These are phyloP conservation scores for Apogon talboti DNA, from an alignment of 2,797 vertebrate genomes.

Conservation along the genomic window DNA sequence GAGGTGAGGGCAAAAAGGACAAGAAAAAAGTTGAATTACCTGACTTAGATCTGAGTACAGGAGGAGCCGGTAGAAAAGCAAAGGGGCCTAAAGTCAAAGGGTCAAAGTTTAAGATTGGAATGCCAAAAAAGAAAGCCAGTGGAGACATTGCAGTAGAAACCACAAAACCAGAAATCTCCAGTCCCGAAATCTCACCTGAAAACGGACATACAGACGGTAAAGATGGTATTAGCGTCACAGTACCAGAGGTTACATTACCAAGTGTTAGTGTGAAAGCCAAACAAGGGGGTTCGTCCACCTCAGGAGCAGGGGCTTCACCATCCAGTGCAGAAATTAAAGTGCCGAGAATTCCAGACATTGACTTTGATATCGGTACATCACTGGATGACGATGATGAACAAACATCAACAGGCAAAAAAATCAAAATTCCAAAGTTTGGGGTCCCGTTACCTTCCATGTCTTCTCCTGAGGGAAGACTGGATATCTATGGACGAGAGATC, in stretches of 20 bases:
- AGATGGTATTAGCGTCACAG: conserved; percentile 19
- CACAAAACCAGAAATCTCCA: conserved; percentile 71
- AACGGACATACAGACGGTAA: conserved; percentile 57
- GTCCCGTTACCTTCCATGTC: conserved; percentile 78
- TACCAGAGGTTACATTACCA: conserved; percentile 44
- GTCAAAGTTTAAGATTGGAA: conserved; percentile 80
- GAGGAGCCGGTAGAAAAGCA: conserved; percentile 52
- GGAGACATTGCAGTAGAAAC: conserved; percentile 46
- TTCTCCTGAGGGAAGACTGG: conserved; percentile 65
- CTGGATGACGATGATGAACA: conserved; percentile 51
- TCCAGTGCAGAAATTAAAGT: conserved; percentile 57
- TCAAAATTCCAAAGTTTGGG: conserved; percentile 86
- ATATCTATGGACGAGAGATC: conserved; percentile 69
- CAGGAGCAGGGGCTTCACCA: conserved; percentile 19
- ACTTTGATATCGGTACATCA: conserved; percentile 78
- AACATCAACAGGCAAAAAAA: conserved; percentile 70
- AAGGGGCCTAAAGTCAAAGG: conserved; percentile 80
- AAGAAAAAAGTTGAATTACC: conserved; percentile 73
- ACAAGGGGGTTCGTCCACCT: conserved; percentile 19
- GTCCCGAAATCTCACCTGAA: conserved; percentile 46
- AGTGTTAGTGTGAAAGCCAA: conserved; percentile 39
- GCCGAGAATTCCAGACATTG: conserved; percentile 79
- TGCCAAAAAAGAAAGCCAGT: conserved; percentile 77
- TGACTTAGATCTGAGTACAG: conserved; percentile 59
- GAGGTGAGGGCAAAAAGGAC: conserved; percentile 59